Percentiles rank a stretch among this genome's conserved stretches.
These are phyloP conservation scores for Leptinotarsa lineolata DNA, from an alignment of 1,140 invertebrate species.

Conservation along the genomic window DNA sequence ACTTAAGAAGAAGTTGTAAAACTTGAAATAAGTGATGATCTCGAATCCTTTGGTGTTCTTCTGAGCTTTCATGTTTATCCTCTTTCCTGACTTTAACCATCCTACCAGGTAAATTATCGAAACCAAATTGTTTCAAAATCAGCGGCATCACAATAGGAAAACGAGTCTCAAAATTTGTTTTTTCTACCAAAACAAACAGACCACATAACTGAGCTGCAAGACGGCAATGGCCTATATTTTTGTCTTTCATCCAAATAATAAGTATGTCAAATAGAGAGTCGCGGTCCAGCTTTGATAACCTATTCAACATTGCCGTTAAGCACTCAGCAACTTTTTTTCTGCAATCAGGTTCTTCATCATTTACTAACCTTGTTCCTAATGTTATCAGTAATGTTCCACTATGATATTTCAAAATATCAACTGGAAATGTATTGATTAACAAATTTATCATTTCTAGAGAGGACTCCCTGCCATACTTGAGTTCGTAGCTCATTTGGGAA, in stretches of 20 bases:
- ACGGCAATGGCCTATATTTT: constrained; percentile 62
- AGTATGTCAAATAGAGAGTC: constrained; percentile 70
- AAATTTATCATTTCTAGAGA: constrained; percentile 82
- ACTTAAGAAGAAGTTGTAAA: constrained; percentile 67
- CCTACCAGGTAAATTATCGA: constrained; percentile 49
- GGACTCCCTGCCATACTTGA: constrained; percentile 79
- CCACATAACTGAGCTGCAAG: constrained; percentile 69
- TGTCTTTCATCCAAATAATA: constrained; percentile 69
- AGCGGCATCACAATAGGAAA: constrained; percentile 53
- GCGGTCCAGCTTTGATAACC: constrained; percentile 61
- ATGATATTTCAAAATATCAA: constrained; percentile 65
- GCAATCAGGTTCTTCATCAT: constrained; percentile 72
- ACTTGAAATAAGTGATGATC: constrained; percentile 76
- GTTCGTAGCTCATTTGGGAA: constrained; percentile 78
- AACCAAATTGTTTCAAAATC: constrained; percentile 58
- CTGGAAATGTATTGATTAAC: constrained; percentile 76
- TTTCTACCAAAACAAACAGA: constrained; percentile 65
- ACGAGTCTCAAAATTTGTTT: constrained; percentile 52
- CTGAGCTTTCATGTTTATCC: constrained; percentile 50
- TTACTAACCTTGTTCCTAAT: constrained; percentile 72
- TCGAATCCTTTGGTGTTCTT: constrained; percentile 58
- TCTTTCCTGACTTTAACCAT: constrained; percentile 52
- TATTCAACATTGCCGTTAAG: constrained; percentile 66
- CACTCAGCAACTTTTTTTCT: constrained; percentile 68
- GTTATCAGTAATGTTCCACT: constrained; percentile 74